A percentile compares a stretch with the other conserved stretches of the same genome.
These are phyloP conservation scores for Rhimphoctona megacephalus DNA, from an alignment of 2,888 invertebrate species.

Conservation along the genomic window DNA sequence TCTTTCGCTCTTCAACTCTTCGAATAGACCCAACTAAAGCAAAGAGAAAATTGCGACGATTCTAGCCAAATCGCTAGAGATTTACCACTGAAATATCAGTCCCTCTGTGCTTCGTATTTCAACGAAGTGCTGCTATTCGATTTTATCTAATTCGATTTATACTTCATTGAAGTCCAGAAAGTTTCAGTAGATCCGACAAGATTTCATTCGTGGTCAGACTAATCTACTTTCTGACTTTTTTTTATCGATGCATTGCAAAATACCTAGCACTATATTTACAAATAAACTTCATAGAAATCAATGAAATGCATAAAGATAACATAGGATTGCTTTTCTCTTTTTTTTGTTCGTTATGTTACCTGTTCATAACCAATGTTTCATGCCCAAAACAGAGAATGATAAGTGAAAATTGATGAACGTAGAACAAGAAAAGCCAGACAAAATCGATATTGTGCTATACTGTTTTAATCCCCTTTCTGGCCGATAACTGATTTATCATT, in stretches of 20 bases:
- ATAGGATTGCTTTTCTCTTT: neutral
- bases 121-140: constrained; percentile 14
- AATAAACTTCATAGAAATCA: neutral
- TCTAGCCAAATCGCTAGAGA: constrained; percentile 37
- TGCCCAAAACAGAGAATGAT: neutral
- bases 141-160: constrained; percentile 5
- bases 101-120: constrained; percentile 32
- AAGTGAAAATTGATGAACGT: constrained; percentile 10
- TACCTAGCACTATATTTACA: neutral
- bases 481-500: constrained; percentile 33
- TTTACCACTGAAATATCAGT: constrained; percentile 52
- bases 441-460: constrained; percentile 50
- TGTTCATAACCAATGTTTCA: neutral
- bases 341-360: neutral
- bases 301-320: neutral
- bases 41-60: constrained; percentile 44
- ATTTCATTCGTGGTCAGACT: neutral
- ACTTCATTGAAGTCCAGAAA: neutral
- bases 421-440: constrained; percentile 50
- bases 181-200: neutral
- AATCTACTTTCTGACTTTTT: neutral
- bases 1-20: neutral
- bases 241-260: neutral
- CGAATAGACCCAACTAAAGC: neutral
- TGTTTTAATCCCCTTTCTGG: constrained; percentile 32